Evolutionary conservation across 2,113 vertebrate genomes (phyloP), one percentile per base, ranked within the genome.

Genomic region (Onychostoma macrolepis): DNA sequence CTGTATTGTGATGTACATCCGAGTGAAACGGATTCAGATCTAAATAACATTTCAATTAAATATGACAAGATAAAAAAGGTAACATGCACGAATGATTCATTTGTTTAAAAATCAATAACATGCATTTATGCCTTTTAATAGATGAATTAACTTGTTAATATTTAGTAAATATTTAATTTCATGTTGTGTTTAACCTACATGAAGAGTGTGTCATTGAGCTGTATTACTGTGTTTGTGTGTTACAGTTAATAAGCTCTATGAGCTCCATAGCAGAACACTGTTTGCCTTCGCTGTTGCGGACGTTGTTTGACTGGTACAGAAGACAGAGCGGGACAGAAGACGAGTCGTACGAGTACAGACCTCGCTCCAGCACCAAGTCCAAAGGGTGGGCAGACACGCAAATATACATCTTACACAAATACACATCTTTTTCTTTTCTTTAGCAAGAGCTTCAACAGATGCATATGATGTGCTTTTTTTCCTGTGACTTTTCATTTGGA

Each of bases 251-350:
- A 96, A 99, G 98, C 97, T 99, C 98, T 94, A 99, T 99, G 98
- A 99, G 98, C 97, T 99, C 98, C 80, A 97, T 99, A 96, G 98
- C 98, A 94, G 98, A 99, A 97, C 98, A 99, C 97, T 99, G 98
- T 97, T 98, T 99, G 95, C 98, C 98, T 93, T 99, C 98, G 91
- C 96, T 99, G 91, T 94, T 99, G 89, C 98, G 98, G 95, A 99
- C 98, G 92, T 96, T 99, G 95, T 98, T 99, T 92, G 98, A 99
- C 95, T 99, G 98, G 98, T 99, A 98, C 95, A 95, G 95, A 90
- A 96, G 98, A 86, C 98, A 99, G 91, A 99, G 98, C 65, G 97
- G 98, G 94, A 94, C 97, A 21, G 98, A 99, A 91, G 98, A 99
- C 88, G 98, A 99, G 91, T 98, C 98, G 9, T 98, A 99, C 0